phyloP scores from a whole-genome alignment of 2,888 invertebrate genomes.

The Macrophya alboannulata region DNA sequence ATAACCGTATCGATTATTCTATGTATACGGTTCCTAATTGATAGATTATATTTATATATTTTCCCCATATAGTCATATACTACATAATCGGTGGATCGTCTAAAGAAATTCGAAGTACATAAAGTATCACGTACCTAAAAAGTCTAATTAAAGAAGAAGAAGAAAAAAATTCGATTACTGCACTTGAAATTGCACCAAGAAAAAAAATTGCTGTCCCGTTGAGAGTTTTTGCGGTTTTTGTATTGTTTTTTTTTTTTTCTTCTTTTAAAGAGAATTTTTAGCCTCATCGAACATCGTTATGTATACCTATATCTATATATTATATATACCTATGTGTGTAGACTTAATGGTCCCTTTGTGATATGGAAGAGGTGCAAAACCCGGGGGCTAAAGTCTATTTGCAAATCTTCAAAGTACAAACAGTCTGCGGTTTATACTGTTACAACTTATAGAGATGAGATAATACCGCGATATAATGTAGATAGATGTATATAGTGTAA shows the following conservation, averaged over 20 bases:
- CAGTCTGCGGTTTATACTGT: neutral
- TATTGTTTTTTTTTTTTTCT: neutral
- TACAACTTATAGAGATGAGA: neutral
- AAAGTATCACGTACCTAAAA: too few species aligned
- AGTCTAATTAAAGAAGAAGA: too few species aligned
- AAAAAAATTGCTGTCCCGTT: too few species aligned
- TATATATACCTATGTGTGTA: neutral
- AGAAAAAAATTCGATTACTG: too few species aligned
- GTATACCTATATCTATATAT: neutral
- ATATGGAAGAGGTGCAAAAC: neutral
- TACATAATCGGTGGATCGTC: too few species aligned
- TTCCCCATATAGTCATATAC: too few species aligned
- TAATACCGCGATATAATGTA: neutral
- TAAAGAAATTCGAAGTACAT: too few species aligned
- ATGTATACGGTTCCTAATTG: too few species aligned
- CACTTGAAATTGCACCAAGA: too few species aligned
- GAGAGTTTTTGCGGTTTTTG: neutral
- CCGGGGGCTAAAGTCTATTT: constrained; percentile 1
- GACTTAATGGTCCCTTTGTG: neutral
- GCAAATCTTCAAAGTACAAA: constrained; percentile 6
- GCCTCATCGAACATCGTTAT: neutral
- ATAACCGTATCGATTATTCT: too few species aligned
- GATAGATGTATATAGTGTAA: neutral
- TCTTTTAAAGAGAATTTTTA: neutral
- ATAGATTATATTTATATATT: too few species aligned